These are phyloP conservation scores for Watsonalla cultraria DNA, from an alignment of 2,888 invertebrate genomes.

Conservation along the genomic window DNA sequence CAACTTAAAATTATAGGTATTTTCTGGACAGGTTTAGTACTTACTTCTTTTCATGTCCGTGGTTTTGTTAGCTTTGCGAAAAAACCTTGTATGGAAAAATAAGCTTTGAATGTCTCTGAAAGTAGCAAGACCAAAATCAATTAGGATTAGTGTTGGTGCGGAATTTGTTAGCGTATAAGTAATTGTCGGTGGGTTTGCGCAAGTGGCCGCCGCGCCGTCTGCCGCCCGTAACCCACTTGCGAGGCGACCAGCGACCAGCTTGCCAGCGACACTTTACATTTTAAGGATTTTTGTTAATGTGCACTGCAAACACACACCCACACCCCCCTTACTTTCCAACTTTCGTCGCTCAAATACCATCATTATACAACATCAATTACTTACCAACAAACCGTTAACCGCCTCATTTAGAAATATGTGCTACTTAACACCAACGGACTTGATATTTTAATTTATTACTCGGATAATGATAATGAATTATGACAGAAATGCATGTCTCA, in stretches of 20 bases:
- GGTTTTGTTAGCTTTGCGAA: no score
- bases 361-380: slow-evolving; percentile 5
- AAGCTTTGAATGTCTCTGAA: neutral
- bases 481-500: neutral
- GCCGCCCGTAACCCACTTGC: slow-evolving; percentile 48
- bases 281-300: slow-evolving; percentile 25
- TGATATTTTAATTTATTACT: neutral
- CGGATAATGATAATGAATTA: neutral
- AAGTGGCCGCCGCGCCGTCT: slow-evolving; percentile 57
- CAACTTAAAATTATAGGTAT: no score
- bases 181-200: slow-evolving; percentile 48
- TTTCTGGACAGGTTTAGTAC: no score
- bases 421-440: slow-evolving; percentile 6
- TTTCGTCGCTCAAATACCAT: slow-evolving; percentile 16
- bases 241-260: slow-evolving; percentile 21
- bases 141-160: slow-evolving; percentile 8
- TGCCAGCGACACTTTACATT: slow-evolving; percentile 14
- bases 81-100: neutral
- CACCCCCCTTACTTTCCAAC: slow-evolving; percentile 22
- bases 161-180: slow-evolving; percentile 24
- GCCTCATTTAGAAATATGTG: slow-evolving; percentile 13
- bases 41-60: no score
- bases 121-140: neutral
- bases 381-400: slow-evolving; percentile 14
- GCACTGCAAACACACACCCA: slow-evolving; percentile 8